Conservation (phyloP, 2,888 invertebrate species). For the Sisyra terminalis region DNA sequence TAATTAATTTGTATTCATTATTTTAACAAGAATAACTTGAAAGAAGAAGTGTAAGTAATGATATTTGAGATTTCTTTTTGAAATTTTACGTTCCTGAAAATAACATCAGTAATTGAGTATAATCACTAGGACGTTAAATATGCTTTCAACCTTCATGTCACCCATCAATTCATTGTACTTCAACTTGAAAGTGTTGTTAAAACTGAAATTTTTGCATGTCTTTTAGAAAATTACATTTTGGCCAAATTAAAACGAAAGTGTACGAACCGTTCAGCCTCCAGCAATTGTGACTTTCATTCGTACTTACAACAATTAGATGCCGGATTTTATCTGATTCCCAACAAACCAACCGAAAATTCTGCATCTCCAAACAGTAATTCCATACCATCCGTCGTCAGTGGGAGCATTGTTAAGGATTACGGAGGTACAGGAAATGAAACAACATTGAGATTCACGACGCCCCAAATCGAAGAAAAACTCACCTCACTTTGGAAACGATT, state of each 20-base stretch:
- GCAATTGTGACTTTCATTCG: constrained; percentile 15
- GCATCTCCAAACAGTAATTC: constrained; percentile 9
- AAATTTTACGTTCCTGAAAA: no score
- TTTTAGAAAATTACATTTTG: constrained; percentile 19
- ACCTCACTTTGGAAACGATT: constrained; percentile 20
- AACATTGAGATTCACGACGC: constrained; percentile 3
- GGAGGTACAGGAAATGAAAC: not conserved
- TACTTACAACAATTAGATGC: constrained; percentile 15
- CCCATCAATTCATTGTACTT: no score
- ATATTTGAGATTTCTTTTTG: no score
- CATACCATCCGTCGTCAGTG: constrained; percentile 6
- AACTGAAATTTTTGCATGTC: not conserved
- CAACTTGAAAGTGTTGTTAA: no score
- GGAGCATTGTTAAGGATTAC: not conserved
- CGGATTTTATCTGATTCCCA: constrained; percentile 11
- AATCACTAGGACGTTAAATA: no score
- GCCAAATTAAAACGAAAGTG: constrained; percentile 21
- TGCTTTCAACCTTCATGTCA: no score
- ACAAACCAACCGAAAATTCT: not conserved
- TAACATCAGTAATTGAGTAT: no score
- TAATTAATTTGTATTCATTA: no score
- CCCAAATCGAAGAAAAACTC: constrained; percentile 15
- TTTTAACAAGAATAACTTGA: no score
- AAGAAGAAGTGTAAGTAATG: no score
- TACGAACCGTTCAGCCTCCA: constrained; percentile 6